Evolutionary conservation across 23 tunicate genomes (phyloP).

Genomic region (Styela clava): DNA sequence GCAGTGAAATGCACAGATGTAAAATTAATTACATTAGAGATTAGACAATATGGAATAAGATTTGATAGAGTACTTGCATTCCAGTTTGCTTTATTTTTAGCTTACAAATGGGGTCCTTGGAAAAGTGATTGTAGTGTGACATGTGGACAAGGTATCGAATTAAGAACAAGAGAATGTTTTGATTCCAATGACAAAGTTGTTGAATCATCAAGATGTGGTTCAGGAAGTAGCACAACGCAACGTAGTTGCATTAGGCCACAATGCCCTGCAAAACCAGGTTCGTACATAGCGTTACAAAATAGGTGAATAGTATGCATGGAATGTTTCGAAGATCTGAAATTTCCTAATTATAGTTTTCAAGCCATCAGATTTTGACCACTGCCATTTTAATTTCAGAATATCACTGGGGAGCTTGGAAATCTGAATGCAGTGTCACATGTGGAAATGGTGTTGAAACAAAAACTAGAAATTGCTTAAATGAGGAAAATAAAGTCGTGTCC

Average conservation of each 20-base stretch:
- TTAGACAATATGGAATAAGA: too few relatives aligned
- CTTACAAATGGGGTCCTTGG: background rate
- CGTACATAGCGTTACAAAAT: too few relatives aligned
- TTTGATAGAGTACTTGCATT: too few relatives aligned
- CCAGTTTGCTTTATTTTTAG: slow-evolving; percentile 1
- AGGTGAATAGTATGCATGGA: too few relatives aligned
- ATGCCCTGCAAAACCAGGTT: background rate
- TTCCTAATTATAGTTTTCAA: too few relatives aligned
- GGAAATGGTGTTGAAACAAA: slow-evolving; percentile 8
- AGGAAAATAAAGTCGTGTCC: background rate
- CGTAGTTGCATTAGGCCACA: background rate
- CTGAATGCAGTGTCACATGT: slow-evolving; percentile 15
- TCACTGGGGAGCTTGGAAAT: slow-evolving; percentile 10
- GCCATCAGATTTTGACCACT: too few relatives aligned
- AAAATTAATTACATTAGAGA: too few relatives aligned
- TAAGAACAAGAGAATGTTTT: background rate
- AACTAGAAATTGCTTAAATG: slow-evolving; percentile 3
- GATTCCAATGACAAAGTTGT: background rate
- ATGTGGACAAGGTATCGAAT: background rate
- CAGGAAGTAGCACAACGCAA: background rate
- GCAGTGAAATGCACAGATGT: too few relatives aligned
- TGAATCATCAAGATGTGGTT: background rate
- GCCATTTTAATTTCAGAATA: background rate
- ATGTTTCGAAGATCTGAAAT: too few relatives aligned
- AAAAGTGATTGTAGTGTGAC: background rate